Base-by-base conservation (phyloP, 2,888 invertebrate species). In the Pandemis corylana region DNA sequence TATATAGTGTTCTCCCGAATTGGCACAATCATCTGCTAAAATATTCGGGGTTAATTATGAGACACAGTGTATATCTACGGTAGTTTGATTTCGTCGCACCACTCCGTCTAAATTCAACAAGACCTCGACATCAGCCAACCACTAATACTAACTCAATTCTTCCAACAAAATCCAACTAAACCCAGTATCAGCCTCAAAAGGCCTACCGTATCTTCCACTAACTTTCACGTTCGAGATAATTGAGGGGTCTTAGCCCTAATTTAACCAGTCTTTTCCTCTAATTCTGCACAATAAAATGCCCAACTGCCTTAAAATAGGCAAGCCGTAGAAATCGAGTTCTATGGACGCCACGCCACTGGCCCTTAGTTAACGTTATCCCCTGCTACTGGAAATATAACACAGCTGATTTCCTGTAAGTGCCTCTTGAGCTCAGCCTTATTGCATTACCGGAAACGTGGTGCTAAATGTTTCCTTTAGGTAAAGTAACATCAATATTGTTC, bases 371-470 rank as follows among this genome's bases (percentile, higher is more conserved):
- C 20, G 56, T 20, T 53, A 86, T 87, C 84, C 82, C 84, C 82
- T 84, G 82, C 81, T 79, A 80, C 78, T 82, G 82, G 82, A 89
- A 88, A 90, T 89, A 87, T 87, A 90, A 89, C 87, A 87, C 87
- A 79, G 76, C 78, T 84, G 83, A 87, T 89, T 89, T 81, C 80
- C 82, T 80, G 81, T 86, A 87, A 89, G 87, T 85, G 87, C 84
- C 84, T 80, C 79, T 79, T 77, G 77, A 79, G 75, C 80, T 71
- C 80, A 79, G 84, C 83, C 82, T 84, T 86, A 87, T 88, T 86
- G 84, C 82, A 82, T 87, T 87, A 82, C 76, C 76, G 76, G 77
- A 74, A 70, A 78, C 82, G 77, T 80, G 77, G 78, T 80, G 78
- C 77, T 80, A 79, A 79, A 78, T 77, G 70, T 62, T 70, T 41